A percentile compares a stretch with the other conserved stretches of the same genome.
Conservation (phyloP, 2,888 invertebrate genomes). For the Spodoptera exigua region DNA sequence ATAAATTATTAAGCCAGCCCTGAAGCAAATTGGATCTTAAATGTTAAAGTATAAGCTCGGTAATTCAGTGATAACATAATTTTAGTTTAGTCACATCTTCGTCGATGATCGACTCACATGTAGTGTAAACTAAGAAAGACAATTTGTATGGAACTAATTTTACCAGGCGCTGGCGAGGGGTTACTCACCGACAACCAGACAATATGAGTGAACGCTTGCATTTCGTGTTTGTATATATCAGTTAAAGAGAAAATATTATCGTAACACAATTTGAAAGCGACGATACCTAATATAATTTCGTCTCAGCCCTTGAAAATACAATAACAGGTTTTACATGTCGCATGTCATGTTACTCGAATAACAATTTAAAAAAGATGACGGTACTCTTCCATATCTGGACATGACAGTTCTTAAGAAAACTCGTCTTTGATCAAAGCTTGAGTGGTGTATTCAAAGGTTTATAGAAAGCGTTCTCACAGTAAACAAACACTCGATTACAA, state of each 20-base stretch:
- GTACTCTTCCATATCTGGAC: background rate
- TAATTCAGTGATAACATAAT: constrained; percentile 25
- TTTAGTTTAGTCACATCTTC: constrained; percentile 29
- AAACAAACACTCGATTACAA: constrained; percentile 12
- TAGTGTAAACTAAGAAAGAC: constrained; percentile 46
- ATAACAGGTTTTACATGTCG: too few species aligned
- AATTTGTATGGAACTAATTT: constrained; percentile 62
- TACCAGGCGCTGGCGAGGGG: constrained; percentile 53
- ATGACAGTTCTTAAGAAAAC: too few species aligned
- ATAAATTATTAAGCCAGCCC: too few species aligned
- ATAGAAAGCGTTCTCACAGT: constrained; percentile 17
- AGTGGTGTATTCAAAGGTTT: background rate
- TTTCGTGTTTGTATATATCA: background rate
- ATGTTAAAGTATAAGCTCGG: background rate
- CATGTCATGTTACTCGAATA: too few species aligned
- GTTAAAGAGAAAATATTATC: constrained; percentile 7
- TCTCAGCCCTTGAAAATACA: too few species aligned
- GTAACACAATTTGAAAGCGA: constrained; percentile 15
- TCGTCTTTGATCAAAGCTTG: background rate
- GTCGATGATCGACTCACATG: constrained; percentile 23
- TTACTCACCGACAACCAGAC: constrained; percentile 58
- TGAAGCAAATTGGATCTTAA: too few species aligned
- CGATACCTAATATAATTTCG: background rate
- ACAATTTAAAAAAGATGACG: too few species aligned
- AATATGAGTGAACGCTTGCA: constrained; percentile 52